These are phyloP conservation scores for Dichetophora obliterata DNA, from an alignment of 2,888 invertebrate species.

Conservation along the genomic window DNA sequence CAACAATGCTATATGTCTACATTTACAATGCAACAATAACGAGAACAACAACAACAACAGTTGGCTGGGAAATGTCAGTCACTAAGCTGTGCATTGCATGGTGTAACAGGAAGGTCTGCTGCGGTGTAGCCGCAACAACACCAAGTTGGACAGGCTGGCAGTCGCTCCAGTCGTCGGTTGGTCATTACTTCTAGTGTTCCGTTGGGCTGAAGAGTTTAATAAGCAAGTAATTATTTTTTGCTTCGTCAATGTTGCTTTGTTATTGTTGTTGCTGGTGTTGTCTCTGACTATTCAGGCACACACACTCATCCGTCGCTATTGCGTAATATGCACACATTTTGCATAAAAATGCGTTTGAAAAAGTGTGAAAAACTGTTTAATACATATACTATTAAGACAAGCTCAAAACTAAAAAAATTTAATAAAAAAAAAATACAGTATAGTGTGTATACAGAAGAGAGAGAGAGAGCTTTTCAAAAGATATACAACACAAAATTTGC, in stretches of 20 bases:
- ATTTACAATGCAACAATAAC: no score
- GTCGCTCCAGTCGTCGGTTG: background rate
- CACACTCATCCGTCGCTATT: background rate
- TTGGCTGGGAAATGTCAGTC: constrained; percentile 21
- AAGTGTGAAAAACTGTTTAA: no score
- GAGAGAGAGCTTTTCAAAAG: no score
- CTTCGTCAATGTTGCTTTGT: no score
- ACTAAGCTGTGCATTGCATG: background rate
- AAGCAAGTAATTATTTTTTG: background rate
- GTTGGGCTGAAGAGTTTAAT: constrained; percentile 1
- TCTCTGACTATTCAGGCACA: background rate
- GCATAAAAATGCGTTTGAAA: background rate
- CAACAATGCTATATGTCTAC: constrained; percentile 28
- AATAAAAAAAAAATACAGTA: no score
- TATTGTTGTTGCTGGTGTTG: background rate
- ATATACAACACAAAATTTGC: no score
- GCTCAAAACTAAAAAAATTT: no score
- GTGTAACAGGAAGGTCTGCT: background rate
- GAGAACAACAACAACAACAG: constrained; percentile 25
- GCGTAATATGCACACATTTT: background rate
- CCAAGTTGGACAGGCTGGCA: background rate
- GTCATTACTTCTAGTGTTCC: constrained; percentile 6
- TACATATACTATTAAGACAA: no score
- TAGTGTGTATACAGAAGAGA: no score
- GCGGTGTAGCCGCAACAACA: background rate